Base-by-base conservation (phyloP, 2,113 vertebrate species). In the Deroptyus accipitrinus region DNA sequence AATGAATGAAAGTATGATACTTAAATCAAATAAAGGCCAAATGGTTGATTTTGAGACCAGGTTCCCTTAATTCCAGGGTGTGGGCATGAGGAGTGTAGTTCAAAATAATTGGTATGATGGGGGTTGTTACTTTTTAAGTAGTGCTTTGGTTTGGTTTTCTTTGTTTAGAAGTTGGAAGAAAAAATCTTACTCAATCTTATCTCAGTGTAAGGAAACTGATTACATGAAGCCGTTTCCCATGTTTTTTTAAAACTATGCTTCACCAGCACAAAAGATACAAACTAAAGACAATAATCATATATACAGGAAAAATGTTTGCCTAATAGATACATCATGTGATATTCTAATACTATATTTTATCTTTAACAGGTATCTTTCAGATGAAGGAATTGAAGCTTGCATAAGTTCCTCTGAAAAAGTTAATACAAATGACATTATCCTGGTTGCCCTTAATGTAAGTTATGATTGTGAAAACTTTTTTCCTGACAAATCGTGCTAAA, bases 361-460 rank as follows among this genome's bases (percentile, higher is more conserved):
- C 54, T 96, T 97, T 79, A 90, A 97, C 97, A 99, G 99, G 99
- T 98, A 98, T 98, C 98, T 99, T 96, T 99, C 98, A 91, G 99
- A 99, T 95, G 99, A 99, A 98, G 99, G 99, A 96, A 98, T 99
- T 95, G 98, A 98, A 94, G 98, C 99, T 85, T 99, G 99, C 81
- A 98, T 97, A 97, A 98, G 97, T 97, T 98, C 98, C 51, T 94
- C 98, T 81, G 99, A 99, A 88, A 99, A 98, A 96, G 73, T 98
- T 74, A 98, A 98, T 94, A 92, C 98, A 69, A 98, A 97, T 97
- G 98, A 99, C 88, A 97, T 99, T 91, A 98, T 99, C 92, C 97
- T 98, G 62, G 98, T 99, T 98, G 99, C 99, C 89, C 98, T 99
- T 97, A 98, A 99, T 98, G 99, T 99, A 98, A 98, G 99, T 99